These are phyloP conservation scores for Sebastolobus altivelis DNA, from an alignment of 2,797 vertebrate genomes.

Conservation along the genomic window DNA sequence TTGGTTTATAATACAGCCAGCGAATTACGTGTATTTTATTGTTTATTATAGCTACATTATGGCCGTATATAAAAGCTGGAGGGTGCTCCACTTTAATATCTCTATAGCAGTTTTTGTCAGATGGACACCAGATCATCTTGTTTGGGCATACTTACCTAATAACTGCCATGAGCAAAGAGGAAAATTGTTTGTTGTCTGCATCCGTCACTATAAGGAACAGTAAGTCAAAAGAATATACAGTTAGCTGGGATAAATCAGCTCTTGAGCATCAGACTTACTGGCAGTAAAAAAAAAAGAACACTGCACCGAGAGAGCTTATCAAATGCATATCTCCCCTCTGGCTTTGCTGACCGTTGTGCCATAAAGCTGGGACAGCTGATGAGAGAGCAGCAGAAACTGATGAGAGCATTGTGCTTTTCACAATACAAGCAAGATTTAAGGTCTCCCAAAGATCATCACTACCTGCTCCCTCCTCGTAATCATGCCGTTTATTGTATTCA, in stretches of 20 bases:
- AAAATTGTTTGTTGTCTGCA: neutral
- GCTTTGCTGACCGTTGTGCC: neutral
- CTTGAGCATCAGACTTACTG: neutral
- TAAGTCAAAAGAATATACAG: neutral
- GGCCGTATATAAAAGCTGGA: neutral
- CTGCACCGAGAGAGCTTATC: neutral
- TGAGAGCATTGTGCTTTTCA: constrained; percentile 50
- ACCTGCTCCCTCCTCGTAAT: constrained; percentile 8
- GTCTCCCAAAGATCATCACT: constrained; percentile 16
- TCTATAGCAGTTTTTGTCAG: neutral
- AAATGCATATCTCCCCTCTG: neutral
- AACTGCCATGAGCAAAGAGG: neutral
- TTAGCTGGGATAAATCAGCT: neutral
- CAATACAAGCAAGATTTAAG: constrained; percentile 34
- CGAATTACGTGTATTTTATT: neutral
- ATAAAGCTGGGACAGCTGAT: constrained; percentile 12
- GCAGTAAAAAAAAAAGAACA: neutral
- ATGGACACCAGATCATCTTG: neutral
- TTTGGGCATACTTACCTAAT: neutral
- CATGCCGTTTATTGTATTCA: constrained; percentile 8
- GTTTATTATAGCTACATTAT: neutral
- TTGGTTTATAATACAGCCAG: neutral
- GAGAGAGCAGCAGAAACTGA: constrained; percentile 28
- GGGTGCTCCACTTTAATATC: neutral
- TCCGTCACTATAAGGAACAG: neutral